Evolutionary conservation across 2,888 invertebrate species (phyloP).

Genomic region (Drepanosiphum platanoidis): DNA sequence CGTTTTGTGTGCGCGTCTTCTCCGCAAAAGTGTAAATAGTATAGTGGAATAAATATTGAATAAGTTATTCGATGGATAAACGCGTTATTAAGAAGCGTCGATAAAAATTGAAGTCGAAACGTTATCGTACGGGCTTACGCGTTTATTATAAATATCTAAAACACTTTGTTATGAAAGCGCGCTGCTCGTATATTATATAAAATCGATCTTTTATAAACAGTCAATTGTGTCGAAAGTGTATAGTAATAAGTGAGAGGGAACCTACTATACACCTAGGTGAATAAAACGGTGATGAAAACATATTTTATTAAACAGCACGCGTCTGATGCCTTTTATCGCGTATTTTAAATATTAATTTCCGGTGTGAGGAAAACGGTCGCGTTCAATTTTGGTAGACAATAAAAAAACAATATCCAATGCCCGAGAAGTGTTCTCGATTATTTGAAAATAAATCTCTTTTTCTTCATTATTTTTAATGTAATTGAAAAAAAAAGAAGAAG

Average conservation of each 20-base stretch:
- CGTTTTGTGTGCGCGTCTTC: too few species aligned
- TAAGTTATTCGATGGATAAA: too few species aligned
- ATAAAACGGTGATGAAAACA: slow-evolving; percentile 8
- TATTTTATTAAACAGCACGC: not conserved
- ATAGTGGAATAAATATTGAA: too few species aligned
- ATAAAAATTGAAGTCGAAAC: not conserved
- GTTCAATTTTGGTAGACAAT: slow-evolving; percentile 4
- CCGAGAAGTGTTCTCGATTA: not conserved
- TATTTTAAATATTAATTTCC: slow-evolving; percentile 41
- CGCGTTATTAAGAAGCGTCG: too few species aligned
- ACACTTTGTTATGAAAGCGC: too few species aligned
- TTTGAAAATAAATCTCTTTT: slow-evolving; percentile 7
- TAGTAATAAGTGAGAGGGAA: not conserved
- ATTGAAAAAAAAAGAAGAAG: too few species aligned
- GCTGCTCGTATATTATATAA: not conserved
- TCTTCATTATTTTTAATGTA: not conserved
- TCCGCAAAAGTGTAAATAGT: too few species aligned
- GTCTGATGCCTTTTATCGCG: not conserved
- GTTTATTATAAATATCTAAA: not conserved
- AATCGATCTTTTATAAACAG: not conserved
- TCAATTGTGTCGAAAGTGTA: not conserved
- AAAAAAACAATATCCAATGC: slow-evolving; percentile 3
- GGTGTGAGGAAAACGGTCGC: not conserved
- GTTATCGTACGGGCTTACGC: not conserved
- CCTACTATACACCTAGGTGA: not conserved